Base-by-base conservation (phyloP, 2,113 vertebrate species). In the Cinclus mexicanus region DNA sequence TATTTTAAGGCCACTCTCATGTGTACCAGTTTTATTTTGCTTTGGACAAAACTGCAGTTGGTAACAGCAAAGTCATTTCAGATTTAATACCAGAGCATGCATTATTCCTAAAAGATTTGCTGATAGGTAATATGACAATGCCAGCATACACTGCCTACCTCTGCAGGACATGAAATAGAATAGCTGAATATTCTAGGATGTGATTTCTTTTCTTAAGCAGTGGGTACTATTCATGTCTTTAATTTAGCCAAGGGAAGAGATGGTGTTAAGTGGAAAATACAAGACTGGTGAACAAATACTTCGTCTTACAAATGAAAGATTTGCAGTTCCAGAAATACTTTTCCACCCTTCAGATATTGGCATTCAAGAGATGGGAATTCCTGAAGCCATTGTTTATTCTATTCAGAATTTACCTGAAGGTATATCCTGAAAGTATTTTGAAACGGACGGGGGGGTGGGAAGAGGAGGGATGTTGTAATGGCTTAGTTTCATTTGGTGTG, bases 341-440 rank as follows among this genome's bases (percentile, higher is more conserved):
- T 99, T 99, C 79, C 99, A 99, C 94, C 99, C 99, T 46, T 99
- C 99, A 0, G 99, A 99, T 95, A 99, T 99, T 90, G 99, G 99
- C 50, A 99, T 99, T 97, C 99, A 99, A 98, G 99, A 99, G 98
- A 99, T 99, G 98, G 99, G 99, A 39, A 98, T 99, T 95, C 99
- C 99, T n/a, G 99, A 99, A 97, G 98, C 99, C 85, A 98, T 99
- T 84, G 98, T 99, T 80, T 95, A 98, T 97, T 99, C 99, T 26
- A 98, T 99, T 95, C 98, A 98, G 94, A 99, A 98, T 35, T 98
- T 99, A 97, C 99, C 99, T 41, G 98, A 99, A 98, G 99, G 99
- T 99, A 97, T 33, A 83, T 80, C 37, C 23, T 87, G 21, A 25
- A 89, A 67, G 20, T 91, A 63, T 59, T 89, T 79, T 67, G 24